phyloP scores from a whole-genome alignment of 2,797 vertebrate species.

The Cirrhinus molitorella region DNA sequence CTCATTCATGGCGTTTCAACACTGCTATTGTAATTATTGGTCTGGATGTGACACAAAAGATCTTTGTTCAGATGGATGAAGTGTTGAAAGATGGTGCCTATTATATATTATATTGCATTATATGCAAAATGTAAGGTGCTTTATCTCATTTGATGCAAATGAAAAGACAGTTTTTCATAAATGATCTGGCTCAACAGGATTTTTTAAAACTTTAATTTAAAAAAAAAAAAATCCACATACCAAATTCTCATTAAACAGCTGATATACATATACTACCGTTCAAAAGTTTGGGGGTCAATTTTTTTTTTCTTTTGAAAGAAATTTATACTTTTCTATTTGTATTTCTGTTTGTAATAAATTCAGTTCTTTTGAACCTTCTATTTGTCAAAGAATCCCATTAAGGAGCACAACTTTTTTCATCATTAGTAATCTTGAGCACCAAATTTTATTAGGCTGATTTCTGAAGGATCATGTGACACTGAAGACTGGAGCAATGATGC shows the following conservation, averaged over 20 bases:
- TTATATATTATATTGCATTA: background rate
- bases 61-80: slow-evolving; percentile 18
- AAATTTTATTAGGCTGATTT: too few relatives aligned
- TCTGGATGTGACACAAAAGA: slow-evolving; percentile 12
- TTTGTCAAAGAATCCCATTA: background rate
- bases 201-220: too few relatives aligned
- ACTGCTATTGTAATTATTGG: slow-evolving; percentile 20
- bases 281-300: background rate
- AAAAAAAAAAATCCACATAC: background rate
- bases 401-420: background rate
- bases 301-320: background rate
- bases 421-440: background rate
- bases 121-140: background rate
- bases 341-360: background rate
- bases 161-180: too few relatives aligned
- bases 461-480: background rate
- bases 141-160: too few relatives aligned
- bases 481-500: background rate
- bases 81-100: background rate
- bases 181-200: too few relatives aligned
- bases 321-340: background rate
- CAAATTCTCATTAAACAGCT: background rate
- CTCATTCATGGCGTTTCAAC: slow-evolving; percentile 11
- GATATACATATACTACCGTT: background rate
- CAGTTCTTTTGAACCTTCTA: background rate